Evolutionary conservation across 2,888 invertebrate species (phyloP), one percentile per base, ranked within the genome.

Genomic region (Anodontia alba): DNA sequence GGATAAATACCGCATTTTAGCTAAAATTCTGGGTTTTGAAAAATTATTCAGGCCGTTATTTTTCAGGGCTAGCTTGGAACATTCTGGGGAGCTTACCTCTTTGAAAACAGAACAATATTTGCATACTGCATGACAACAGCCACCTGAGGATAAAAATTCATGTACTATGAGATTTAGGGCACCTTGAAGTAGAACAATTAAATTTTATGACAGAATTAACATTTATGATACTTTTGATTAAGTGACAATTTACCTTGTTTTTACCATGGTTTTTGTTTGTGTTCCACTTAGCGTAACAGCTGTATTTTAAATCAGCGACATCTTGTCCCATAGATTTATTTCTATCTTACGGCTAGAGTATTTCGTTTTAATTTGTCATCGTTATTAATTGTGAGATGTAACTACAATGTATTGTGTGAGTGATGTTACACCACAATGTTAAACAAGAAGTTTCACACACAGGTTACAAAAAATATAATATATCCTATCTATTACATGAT

Each of bases 161-260:
- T n/a, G n/a, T 38, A 38, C 38, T 8, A 38, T 12, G 12, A 38
- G 38, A 38, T 38, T 38, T 26, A 26, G 23, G 54, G 26, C 23
- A 26, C 26, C 23, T 26, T 54, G 7, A n/a, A 54, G 54, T 54
- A 54, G 17, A 20, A 26, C 54, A 26, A 62, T 62, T 20, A 31
- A 62, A 20, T 31, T 62, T 62, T 62, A 62, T 62, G 62, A 62
- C 62, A 62, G 62, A 62, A 62, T 62, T 62, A 62, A 20, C 33
- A 31, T 62, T 62, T 62, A 62, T 33, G 33, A 62, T 31, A 62
- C 62, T 62, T 62, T 33, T 70, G 70, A 70, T 70, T 23, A 29
- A 46, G 49, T 15, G 70, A 70, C 29, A 70, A 70, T 46, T 46
- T 46, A 26, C 49, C 46, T 31, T 33, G 46, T 49, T 43, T 68